A percentile compares a stretch with the other conserved stretches of the same genome.
These are phyloP conservation scores for Scophthalmus maximus DNA, from an alignment of 2,113 vertebrate species.

Conservation along the genomic window DNA sequence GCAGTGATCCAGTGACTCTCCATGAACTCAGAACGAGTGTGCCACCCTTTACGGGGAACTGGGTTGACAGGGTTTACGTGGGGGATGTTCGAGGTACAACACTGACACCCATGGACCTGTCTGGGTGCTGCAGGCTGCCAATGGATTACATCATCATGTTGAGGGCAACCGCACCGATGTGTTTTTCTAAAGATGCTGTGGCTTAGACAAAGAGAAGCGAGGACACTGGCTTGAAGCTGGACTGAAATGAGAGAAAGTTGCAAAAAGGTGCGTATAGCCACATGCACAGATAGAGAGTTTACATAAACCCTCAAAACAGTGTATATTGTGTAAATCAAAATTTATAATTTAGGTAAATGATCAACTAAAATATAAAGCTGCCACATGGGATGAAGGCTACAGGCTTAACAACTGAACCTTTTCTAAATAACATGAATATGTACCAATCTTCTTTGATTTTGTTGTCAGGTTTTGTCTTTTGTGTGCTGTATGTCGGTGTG, in stretches of 20 bases:
- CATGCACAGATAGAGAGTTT: no score
- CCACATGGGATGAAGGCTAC: background rate
- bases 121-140: conserved; percentile 5
- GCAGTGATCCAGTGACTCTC: conserved; percentile 78
- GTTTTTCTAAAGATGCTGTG: conserved; percentile 67
- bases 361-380: background rate
- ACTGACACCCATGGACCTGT: conserved; percentile 87
- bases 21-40: conserved; percentile 72
- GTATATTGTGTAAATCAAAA: no score
- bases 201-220: conserved; percentile 80
- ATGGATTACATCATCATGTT: conserved; percentile 80
- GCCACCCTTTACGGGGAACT: conserved; percentile 75
- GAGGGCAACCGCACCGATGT: conserved; percentile 65
- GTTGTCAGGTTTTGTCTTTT: background rate
- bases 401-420: no score
- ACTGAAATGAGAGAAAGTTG: conserved; percentile 1
- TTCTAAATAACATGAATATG: no score
- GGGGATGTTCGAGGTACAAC: conserved; percentile 76
- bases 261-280: background rate
- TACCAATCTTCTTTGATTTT: background rate
- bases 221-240: background rate
- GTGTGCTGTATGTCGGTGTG: no score
- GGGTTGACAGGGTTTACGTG: conserved; percentile 74
- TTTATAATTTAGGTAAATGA: background rate
- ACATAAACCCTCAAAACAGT: background rate